Evolutionary conservation across 2,797 vertebrate genomes (phyloP).

Genomic region (Hyperoplus immaculatus): DNA sequence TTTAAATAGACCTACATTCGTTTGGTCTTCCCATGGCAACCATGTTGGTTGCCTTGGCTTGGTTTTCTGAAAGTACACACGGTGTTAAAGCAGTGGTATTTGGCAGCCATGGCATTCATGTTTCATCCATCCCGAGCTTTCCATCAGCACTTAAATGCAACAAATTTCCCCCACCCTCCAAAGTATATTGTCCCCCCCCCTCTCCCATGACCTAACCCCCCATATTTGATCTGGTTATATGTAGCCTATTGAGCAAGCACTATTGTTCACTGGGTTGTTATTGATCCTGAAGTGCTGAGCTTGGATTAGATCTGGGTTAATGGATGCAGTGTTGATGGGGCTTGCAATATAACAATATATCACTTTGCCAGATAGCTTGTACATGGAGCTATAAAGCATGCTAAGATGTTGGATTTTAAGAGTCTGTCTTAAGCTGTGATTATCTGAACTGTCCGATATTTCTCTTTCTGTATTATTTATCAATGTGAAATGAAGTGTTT

Average conservation of each 20-base stretch:
- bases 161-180: background rate
- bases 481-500: too few species aligned
- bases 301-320: slow-evolving; percentile 52
- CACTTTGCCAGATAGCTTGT: background rate
- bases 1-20: background rate
- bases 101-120: background rate
- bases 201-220: slow-evolving; percentile 32
- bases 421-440: slow-evolving; percentile 16
- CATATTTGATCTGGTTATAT: slow-evolving; percentile 29
- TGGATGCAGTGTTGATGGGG: slow-evolving; percentile 36
- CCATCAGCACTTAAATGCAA: background rate
- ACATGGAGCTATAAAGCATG: background rate
- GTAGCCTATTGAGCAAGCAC: background rate
- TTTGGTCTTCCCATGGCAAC: too few species aligned
- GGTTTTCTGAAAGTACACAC: background rate
- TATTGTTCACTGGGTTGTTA: slow-evolving; percentile 45
- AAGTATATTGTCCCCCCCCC: background rate
- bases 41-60: background rate
- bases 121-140: background rate
- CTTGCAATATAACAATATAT: slow-evolving; percentile 18
- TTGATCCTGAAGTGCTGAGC: slow-evolving; percentile 55
- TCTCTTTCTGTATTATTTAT: background rate
- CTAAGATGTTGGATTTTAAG: slow-evolving; percentile 18
- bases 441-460: slow-evolving; percentile 5
- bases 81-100: background rate